A percentile compares a stretch with the other conserved stretches of the same genome.
These are phyloP conservation scores for Philereme vetulata DNA, from an alignment of 2,888 invertebrate species.

Conservation along the genomic window DNA sequence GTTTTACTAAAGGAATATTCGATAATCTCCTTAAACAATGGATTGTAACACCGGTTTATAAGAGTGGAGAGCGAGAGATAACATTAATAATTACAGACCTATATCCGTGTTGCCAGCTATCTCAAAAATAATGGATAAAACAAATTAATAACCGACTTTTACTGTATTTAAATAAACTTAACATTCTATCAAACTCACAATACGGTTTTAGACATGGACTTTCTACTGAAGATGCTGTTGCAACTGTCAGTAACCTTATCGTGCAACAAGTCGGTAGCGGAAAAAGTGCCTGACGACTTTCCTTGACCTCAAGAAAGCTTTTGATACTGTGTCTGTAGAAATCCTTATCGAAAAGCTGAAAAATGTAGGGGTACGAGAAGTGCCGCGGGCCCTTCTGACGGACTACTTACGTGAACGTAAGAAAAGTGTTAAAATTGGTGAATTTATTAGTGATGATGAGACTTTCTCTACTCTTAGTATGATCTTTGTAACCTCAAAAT, in stretches of 20 bases:
- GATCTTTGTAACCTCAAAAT: too few species aligned
- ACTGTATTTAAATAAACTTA: constrained; percentile 8
- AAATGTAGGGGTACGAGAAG: neutral
- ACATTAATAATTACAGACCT: constrained; percentile 32
- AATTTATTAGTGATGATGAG: neutral
- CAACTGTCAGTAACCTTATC: constrained; percentile 2
- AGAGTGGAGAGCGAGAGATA: constrained; percentile 27
- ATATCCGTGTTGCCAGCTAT: constrained; percentile 29
- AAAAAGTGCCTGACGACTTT: constrained; percentile 6
- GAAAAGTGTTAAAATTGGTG: neutral
- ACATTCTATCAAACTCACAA: constrained; percentile 11
- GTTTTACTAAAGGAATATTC: constrained; percentile 28
- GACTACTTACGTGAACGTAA: neutral
- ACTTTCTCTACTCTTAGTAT: neutral
- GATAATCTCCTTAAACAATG: constrained; percentile 23
- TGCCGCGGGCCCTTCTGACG: neutral
- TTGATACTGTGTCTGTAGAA: neutral
- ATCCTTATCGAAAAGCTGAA: neutral
- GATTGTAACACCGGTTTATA: constrained; percentile 27
- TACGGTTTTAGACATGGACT: constrained; percentile 21
- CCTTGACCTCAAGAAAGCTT: neutral
- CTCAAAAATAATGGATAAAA: constrained; percentile 28
- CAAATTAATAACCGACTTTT: constrained; percentile 17
- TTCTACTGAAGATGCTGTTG: constrained; percentile 18
- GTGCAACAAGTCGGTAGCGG: constrained; percentile 5